A percentile compares a stretch with the other conserved stretches of the same genome.
Evolutionary conservation across 2,113 vertebrate species (phyloP).

Genomic region (Xiphophorus hellerii): DNA sequence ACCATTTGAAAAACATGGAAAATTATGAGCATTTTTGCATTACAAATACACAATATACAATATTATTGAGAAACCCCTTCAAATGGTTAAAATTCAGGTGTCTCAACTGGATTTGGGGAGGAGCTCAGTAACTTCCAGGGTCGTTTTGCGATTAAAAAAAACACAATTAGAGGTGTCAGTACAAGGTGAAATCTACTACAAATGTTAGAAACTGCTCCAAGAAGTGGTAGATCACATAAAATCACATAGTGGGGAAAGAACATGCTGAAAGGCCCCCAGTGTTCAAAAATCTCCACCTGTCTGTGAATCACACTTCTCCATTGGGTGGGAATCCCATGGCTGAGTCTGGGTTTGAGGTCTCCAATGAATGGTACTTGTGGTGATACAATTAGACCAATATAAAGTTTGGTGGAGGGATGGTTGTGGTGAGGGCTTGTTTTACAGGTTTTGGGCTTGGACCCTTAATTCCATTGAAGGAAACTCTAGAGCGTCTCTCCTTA

Average conservation of each 20-base stretch:
- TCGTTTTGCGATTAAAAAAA: too few species aligned
- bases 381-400: too few species aligned
- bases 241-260: background rate
- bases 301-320: background rate
- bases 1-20: conserved; percentile 38
- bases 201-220: background rate
- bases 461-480: background rate
- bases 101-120: too few species aligned
- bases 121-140: too few species aligned
- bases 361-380: background rate
- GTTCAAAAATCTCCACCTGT: background rate
- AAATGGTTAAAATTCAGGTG: too few species aligned
- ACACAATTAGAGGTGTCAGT: too few species aligned
- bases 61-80: background rate
- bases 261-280: background rate
- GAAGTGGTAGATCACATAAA: background rate
- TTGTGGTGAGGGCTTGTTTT: too few species aligned
- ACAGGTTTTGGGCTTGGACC: too few species aligned
- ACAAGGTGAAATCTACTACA: too few species aligned
- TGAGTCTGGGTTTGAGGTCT: background rate
- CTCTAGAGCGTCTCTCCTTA: background rate
- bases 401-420: too few species aligned
- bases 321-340: background rate
- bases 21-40: conserved; percentile 16
- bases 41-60: background rate